Conservation (phyloP, 2,797 vertebrate species). For the Sciurus carolinensis region DNA sequence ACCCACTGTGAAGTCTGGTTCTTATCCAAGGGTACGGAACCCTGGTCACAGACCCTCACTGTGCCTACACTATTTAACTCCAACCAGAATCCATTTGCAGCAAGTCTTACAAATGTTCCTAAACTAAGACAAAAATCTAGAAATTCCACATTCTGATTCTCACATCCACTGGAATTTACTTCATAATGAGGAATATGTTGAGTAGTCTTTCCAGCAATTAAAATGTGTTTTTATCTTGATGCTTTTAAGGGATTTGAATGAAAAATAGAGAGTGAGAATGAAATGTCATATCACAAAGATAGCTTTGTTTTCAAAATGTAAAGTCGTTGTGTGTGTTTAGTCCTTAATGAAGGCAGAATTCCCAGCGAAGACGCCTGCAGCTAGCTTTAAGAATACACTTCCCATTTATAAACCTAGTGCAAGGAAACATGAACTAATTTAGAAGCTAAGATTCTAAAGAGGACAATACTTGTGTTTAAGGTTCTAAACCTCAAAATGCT, state of each 20-base stretch:
- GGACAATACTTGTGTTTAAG: neutral
- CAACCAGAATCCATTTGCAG: neutral
- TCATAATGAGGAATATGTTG: neutral
- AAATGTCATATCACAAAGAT: conserved; percentile 29
- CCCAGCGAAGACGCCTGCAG: neutral
- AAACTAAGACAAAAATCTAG: neutral
- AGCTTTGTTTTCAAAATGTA: conserved; percentile 54
- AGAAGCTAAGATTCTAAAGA: neutral
- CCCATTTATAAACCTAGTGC: neutral
- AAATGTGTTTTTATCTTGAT: conserved; percentile 35
- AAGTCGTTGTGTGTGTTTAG: neutral
- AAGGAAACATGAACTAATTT: neutral
- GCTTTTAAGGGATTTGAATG: conserved; percentile 56
- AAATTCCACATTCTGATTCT: neutral
- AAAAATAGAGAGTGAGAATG: conserved; percentile 30
- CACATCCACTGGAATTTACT: neutral
- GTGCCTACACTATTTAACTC: neutral
- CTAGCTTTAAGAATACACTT: neutral
- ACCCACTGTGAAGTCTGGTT: neutral
- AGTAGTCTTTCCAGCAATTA: neutral
- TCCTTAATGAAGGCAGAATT: conserved; percentile 16
- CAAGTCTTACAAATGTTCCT: neutral
- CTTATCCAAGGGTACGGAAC: neutral
- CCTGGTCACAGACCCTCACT: neutral
- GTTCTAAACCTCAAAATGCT: neutral